Evolutionary conservation across 30 jellyfish, hydroid and myxozoan genomes (phyloP).

Genomic region (Cassiopea xamachana): DNA sequence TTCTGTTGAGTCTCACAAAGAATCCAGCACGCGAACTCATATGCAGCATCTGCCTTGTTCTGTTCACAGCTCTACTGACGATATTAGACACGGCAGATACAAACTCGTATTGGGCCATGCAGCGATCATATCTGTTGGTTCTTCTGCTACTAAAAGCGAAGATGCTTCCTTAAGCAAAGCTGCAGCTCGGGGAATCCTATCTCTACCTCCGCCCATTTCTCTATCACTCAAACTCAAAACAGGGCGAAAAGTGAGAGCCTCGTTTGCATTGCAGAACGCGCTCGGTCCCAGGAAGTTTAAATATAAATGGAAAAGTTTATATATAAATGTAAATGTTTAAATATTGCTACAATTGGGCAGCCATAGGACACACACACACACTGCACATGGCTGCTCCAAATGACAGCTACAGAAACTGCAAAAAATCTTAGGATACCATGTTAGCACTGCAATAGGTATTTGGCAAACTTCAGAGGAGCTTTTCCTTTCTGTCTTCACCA

Average conservation of each 20-base stretch:
- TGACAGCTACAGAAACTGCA: too few relatives aligned
- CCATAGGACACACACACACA: too few relatives aligned
- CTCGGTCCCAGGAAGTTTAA: slow-evolving; percentile 26
- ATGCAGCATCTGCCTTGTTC: slow-evolving; percentile 45
- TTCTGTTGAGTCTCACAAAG: slow-evolving; percentile 26
- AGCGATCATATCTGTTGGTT: slow-evolving; percentile 18
- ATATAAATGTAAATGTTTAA: not conserved
- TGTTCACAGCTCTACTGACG: slow-evolving; percentile 35
- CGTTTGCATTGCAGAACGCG: slow-evolving; percentile 34
- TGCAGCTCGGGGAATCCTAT: slow-evolving; percentile 42
- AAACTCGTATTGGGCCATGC: slow-evolving; percentile 15
- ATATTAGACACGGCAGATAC: slow-evolving; percentile 31
- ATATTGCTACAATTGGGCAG: too few relatives aligned
- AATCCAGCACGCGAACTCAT: slow-evolving; percentile 46
- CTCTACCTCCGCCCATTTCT: slow-evolving; percentile 30
- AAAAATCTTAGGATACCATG: too few relatives aligned
- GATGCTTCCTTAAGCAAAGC: slow-evolving; percentile 69
- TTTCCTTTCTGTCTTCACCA: too few relatives aligned
- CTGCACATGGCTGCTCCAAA: too few relatives aligned
- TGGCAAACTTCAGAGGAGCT: too few relatives aligned
- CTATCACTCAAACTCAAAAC: not conserved
- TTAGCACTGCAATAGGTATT: too few relatives aligned
- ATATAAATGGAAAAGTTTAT: slow-evolving; percentile 9
- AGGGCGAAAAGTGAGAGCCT: slow-evolving; percentile 50
- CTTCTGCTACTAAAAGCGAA: slow-evolving; percentile 28